A percentile compares a stretch with the other conserved stretches of the same genome.
These are phyloP conservation scores for Silurus lanzhouensis DNA, from an alignment of 2,797 vertebrate genomes.

Conservation along the genomic window DNA sequence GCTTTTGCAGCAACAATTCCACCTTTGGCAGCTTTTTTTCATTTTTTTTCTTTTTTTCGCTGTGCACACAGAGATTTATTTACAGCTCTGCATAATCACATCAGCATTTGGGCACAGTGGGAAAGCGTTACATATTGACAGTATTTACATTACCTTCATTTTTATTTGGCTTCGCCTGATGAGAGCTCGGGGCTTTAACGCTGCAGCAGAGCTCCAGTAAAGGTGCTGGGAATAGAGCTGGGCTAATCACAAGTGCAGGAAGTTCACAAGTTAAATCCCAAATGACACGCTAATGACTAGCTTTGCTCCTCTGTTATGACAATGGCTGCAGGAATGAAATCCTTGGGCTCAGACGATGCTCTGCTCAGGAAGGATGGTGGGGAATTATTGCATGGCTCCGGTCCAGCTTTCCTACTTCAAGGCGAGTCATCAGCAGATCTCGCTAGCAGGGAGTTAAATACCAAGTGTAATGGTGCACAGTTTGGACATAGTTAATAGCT, in stretches of 20 bases:
- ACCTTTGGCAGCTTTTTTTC: conserved; percentile 8
- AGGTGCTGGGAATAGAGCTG: not conserved
- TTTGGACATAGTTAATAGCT: not conserved
- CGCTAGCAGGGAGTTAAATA: conserved; percentile 23
- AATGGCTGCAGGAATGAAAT: conserved; percentile 42
- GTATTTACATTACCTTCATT: conserved; percentile 39
- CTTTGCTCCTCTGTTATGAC: conserved; percentile 36
- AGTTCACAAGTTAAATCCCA: conserved; percentile 39
- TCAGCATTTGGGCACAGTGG: conserved; percentile 21
- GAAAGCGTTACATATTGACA: conserved; percentile 42
- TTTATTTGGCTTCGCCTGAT: conserved; percentile 25
- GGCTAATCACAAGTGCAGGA: conserved; percentile 18
- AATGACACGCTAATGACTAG: conserved; percentile 48
- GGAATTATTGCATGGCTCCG: conserved; percentile 12
- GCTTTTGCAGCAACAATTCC: conserved; percentile 22
- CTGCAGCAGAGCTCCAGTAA: conserved; percentile 4
- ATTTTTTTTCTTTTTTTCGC: not conserved
- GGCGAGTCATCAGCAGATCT: conserved; percentile 15
- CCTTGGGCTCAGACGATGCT: conserved; percentile 17
- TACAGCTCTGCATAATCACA: conserved; percentile 42
- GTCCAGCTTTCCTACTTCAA: conserved; percentile 25
- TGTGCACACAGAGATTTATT: conserved; percentile 6
- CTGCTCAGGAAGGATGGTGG: conserved; percentile 4
- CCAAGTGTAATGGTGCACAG: not conserved
- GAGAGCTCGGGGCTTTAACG: conserved; percentile 22